Percentiles rank a stretch among this genome's conserved stretches.
phyloP scores from a whole-genome alignment of 53 echinoderm and acorn worm genomes.

The Echinarachnius parma region DNA sequence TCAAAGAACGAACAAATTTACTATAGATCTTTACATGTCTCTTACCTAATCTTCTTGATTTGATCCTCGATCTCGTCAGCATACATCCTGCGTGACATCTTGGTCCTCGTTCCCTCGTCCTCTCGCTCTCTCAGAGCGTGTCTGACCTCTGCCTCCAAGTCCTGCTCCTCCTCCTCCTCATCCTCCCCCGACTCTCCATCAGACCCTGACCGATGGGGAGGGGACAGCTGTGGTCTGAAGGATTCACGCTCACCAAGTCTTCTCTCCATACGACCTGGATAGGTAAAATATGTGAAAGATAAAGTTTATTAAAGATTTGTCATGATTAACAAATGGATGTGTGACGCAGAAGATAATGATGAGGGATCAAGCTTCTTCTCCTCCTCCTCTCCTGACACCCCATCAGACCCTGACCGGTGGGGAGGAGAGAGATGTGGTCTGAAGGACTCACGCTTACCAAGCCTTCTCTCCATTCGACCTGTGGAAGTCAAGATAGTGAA shows the following conservation, averaged over 20 bases:
- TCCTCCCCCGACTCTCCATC: too few relatives aligned
- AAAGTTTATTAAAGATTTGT: too few relatives aligned
- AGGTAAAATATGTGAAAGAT: too few relatives aligned
- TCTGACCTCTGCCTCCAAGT: slow-evolving; percentile 50
- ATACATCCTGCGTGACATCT: slow-evolving; percentile 66
- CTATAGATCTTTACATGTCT: too few relatives aligned
- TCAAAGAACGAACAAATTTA: too few relatives aligned
- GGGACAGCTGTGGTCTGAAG: background rate
- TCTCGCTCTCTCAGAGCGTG: slow-evolving; percentile 44
- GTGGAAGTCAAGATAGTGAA: too few relatives aligned
- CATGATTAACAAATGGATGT: too few relatives aligned
- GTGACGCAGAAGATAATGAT: too few relatives aligned
- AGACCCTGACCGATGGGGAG: background rate
- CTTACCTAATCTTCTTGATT: slow-evolving; percentile 80
- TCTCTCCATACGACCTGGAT: background rate
- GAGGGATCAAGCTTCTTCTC: too few relatives aligned
- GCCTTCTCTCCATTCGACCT: slow-evolving; percentile 27
- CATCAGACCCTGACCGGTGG: background rate
- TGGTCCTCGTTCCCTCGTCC: slow-evolving; percentile 8
- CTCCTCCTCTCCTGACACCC: slow-evolving; percentile 19
- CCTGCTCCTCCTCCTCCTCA: slow-evolving; percentile 39
- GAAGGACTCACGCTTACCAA: slow-evolving; percentile 16
- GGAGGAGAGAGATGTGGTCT: slow-evolving; percentile 21
- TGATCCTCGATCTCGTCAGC: slow-evolving; percentile 92
- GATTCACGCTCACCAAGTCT: background rate